Base-by-base conservation (phyloP, 2,888 invertebrate species). In the Yponomeuta malinellus region DNA sequence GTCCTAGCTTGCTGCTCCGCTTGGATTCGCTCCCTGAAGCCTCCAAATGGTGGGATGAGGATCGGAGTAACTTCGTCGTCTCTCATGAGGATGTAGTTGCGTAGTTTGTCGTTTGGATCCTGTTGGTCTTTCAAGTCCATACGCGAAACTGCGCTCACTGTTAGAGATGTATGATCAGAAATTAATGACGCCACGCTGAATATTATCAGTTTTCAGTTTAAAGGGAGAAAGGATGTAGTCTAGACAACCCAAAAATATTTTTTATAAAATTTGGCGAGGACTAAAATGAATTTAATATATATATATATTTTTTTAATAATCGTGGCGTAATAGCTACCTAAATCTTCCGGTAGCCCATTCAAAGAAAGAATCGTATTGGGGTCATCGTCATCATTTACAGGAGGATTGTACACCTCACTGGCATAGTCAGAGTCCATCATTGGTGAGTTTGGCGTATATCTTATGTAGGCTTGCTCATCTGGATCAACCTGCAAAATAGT, bases 401-500 rank as follows among this genome's bases (percentile, higher is more conserved):
- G 95, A 37, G 97, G 97, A 82, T 94, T 96, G 82, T 96, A 97
- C 23, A 96, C 93, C 87, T 96, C 96, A 79, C 96, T 96, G n/a
- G 96, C 96, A 81, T 94, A 97, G 75, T 95, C 94, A 2, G 94
- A 93, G 79, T 95, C 94, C 8, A 89, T 91, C 71, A 92, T 86
- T 73, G 94, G 94, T 23, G 88, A 86, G 71, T 94, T 93, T 15
- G 97, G 97, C 9, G 95, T 95, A 78, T 96, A 97, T 75, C 95
- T 95, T 48, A 97, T 95, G 77, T 95, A 95, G 48, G 97, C 97
- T 79, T 96, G 91, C 79, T 96, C 94, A 75, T 95, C 94, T 23
- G 95, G 93, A 77, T 95, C 95, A 71, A 93, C 84, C 86, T 93
- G 64, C 31, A 76, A 74, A 76, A 72, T 37, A 33, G 33, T 33